These are phyloP conservation scores for Ceriagrion tenellum DNA, from an alignment of 2,888 invertebrate species.

Conservation along the genomic window DNA sequence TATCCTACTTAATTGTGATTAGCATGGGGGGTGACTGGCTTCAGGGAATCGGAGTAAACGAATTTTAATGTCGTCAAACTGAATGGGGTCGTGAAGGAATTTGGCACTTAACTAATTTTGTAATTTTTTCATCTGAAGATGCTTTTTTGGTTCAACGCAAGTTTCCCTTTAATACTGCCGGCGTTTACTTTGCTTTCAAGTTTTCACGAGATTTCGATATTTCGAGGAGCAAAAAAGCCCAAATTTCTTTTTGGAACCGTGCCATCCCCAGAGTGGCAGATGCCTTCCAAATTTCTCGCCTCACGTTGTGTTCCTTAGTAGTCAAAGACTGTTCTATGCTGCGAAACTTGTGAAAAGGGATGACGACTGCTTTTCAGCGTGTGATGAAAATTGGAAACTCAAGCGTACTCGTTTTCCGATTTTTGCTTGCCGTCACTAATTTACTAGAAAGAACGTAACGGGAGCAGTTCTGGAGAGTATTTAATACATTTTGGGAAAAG, in stretches of 20 bases:
- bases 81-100: not conserved
- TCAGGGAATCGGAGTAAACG: not conserved
- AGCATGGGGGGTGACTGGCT: not conserved
- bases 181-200: not conserved
- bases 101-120: not conserved
- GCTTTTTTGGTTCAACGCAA: not conserved
- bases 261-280: not conserved
- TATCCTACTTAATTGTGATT: not conserved
- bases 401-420: too few species aligned
- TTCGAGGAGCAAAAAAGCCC: not conserved
- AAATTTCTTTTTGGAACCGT: not conserved
- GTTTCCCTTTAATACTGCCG: not conserved
- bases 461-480: too few species aligned
- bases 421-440: too few species aligned
- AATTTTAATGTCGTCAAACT: constrained; percentile 6
- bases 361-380: too few species aligned
- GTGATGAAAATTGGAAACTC: too few species aligned
- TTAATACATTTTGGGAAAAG: too few species aligned
- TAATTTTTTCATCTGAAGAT: not conserved
- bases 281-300: not conserved
- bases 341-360: too few species aligned
- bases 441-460: too few species aligned
- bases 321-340: not conserved
- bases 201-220: not conserved
- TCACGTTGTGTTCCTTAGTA: not conserved